Conservation (phyloP, 1,140 invertebrate species). For the Venturia canescens region DNA sequence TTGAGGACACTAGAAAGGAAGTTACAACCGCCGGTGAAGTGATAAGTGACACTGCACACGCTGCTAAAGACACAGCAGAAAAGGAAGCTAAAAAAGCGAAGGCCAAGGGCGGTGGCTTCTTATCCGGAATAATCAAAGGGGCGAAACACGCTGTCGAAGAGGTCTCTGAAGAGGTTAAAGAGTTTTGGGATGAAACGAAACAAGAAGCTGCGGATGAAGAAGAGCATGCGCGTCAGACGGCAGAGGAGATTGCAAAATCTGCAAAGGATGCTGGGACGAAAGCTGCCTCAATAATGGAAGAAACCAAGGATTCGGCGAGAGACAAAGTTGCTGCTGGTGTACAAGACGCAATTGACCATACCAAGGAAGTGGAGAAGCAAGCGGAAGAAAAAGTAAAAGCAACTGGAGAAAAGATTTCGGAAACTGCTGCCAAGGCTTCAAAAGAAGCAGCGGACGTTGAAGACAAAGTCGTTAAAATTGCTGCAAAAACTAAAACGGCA, state of each 20-base stretch:
- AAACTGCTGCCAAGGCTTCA: slow-evolving; percentile 21
- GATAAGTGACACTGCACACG: slow-evolving; percentile 39
- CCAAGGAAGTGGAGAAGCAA: slow-evolving; percentile 44
- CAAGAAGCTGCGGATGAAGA: slow-evolving; percentile 58
- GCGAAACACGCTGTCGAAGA: slow-evolving; percentile 58
- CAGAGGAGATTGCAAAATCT: slow-evolving; percentile 43
- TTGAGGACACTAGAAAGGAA: slow-evolving; percentile 42
- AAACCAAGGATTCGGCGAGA: slow-evolving; percentile 36
- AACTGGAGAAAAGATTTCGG: slow-evolving; percentile 38
- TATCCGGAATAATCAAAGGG: slow-evolving; percentile 62
- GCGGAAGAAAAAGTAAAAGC: slow-evolving; percentile 48
- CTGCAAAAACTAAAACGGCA: slow-evolving; percentile 13
- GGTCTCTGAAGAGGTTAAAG: slow-evolving; percentile 51
- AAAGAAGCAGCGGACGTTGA: slow-evolving; percentile 41
- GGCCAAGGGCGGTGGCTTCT: slow-evolving; percentile 59
- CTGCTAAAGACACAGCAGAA: slow-evolving; percentile 58
- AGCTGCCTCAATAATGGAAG: slow-evolving; percentile 22
- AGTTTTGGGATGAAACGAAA: slow-evolving; percentile 55
- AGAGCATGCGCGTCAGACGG: slow-evolving; percentile 47
- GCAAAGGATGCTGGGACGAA: slow-evolving; percentile 53
- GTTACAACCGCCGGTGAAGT: slow-evolving; percentile 15
- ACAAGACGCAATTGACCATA: slow-evolving; percentile 47
- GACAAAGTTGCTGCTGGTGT: slow-evolving; percentile 43
- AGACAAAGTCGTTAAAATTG: slow-evolving; percentile 59
- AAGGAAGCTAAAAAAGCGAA: slow-evolving; percentile 56